phyloP scores from a whole-genome alignment of 2,797 vertebrate species.

The Parauchenoglanis ngamensis region DNA sequence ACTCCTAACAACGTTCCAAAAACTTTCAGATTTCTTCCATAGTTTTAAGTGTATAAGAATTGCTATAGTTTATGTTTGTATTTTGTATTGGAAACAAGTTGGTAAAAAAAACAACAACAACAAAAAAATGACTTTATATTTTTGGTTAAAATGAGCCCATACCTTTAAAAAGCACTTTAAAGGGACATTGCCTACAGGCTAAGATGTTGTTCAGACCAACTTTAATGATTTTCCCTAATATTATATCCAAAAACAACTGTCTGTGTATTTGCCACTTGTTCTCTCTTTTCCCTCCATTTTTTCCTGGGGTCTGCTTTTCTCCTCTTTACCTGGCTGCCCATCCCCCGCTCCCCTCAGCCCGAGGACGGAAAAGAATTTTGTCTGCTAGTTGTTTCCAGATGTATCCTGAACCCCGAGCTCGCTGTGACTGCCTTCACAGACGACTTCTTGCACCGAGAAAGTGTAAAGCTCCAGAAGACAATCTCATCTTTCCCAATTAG shows the following conservation, averaged over 20 bases:
- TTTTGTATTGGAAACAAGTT: neutral
- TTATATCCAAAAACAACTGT: constrained; percentile 27
- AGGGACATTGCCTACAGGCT: neutral
- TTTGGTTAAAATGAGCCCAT: neutral
- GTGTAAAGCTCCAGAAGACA: constrained; percentile 32
- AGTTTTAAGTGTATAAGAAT: neutral
- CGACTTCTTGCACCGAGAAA: constrained; percentile 35
- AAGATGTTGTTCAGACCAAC: neutral
- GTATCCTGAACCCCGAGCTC: constrained; percentile 65
- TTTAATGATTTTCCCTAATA: constrained; percentile 23
- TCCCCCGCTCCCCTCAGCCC: constrained; percentile 52
- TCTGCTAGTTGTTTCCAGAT: constrained; percentile 80
- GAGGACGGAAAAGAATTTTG: constrained; percentile 66
- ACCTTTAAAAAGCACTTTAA: neutral
- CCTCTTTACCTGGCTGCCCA: constrained; percentile 57
- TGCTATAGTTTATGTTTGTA: neutral
- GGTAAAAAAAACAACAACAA: neutral
- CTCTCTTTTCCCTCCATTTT: neutral
- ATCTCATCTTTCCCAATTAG: constrained; percentile 46
- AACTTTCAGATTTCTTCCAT: neutral
- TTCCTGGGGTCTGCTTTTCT: constrained; percentile 39
- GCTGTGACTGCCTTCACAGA: constrained; percentile 66
- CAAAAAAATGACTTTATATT: neutral
- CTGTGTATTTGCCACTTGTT: constrained; percentile 19
- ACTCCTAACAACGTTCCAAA: neutral